A percentile compares a stretch with the other conserved stretches of the same genome.
These are phyloP conservation scores for Drosophila rubida DNA, from an alignment of 2,888 invertebrate species.

Conservation along the genomic window DNA sequence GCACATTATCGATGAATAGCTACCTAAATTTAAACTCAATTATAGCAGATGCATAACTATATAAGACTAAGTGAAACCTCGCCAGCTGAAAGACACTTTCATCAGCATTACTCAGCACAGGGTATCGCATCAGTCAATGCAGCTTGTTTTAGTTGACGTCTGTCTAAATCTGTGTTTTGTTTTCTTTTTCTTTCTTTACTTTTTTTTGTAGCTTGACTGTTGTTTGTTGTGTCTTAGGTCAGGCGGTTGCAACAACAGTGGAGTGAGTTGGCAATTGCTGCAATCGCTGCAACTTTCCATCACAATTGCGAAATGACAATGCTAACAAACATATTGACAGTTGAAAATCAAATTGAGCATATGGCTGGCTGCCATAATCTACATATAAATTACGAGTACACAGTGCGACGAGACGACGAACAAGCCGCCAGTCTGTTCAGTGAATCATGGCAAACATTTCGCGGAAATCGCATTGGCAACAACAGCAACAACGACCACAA, in stretches of 20 bases:
- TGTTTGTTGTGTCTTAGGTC: constrained; percentile 32
- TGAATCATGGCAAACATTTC: constrained; percentile 73
- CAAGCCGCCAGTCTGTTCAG: constrained; percentile 58
- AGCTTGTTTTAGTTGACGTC: constrained; percentile 12
- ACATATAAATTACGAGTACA: constrained; percentile 72
- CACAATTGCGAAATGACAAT: constrained; percentile 49
- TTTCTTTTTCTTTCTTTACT: neutral
- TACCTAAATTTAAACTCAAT: no score
- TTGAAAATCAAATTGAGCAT: constrained; percentile 73
- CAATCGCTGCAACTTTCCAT: constrained; percentile 63
- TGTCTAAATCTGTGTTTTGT: constrained; percentile 23
- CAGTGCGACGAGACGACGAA: constrained; percentile 16
- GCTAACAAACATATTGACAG: constrained; percentile 68
- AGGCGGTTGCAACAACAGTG: constrained; percentile 7
- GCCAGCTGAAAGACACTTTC: neutral
- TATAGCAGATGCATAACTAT: no score
- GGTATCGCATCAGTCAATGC: constrained; percentile 6
- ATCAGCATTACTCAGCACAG: neutral
- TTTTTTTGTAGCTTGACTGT: neutral
- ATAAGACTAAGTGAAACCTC: no score
- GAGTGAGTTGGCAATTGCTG: constrained; percentile 18
- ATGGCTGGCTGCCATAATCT: constrained; percentile 53
- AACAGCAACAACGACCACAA: constrained; percentile 29
- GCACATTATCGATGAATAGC: no score
- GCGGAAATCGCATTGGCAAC: constrained; percentile 64